Conservation (phyloP, 2,888 invertebrate species). For the Drosophila recens region DNA sequence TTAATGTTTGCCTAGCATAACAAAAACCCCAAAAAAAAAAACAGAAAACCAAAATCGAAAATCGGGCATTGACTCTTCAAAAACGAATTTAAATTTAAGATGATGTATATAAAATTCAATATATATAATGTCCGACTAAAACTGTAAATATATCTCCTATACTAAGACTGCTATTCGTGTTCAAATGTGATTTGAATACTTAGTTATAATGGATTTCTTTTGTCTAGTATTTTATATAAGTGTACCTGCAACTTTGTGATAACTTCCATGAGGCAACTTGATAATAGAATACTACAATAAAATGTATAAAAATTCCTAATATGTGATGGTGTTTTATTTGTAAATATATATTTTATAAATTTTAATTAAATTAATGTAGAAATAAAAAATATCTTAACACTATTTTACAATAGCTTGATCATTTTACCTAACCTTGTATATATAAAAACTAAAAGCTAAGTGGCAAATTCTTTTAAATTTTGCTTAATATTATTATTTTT, state of each 20-base stretch:
- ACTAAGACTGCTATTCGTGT: conserved; percentile 50
- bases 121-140: conserved; percentile 17
- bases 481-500: conserved; percentile 2
- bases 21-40: neutral
- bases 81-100: conserved; percentile 43
- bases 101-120: conserved; percentile 31
- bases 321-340: conserved; percentile 59
- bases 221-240: conserved; percentile 20
- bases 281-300: conserved; percentile 56
- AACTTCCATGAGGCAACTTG: conserved; percentile 52
- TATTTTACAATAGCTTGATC: neutral
- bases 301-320: conserved; percentile 30
- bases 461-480: conserved; percentile 30
- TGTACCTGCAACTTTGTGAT: conserved; percentile 61
- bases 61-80: conserved; percentile 15
- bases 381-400: neutral
- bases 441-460: neutral
- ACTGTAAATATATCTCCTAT: conserved; percentile 41
- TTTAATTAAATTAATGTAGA: neutral
- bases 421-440: conserved; percentile 9
- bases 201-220: conserved; percentile 26
- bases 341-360: conserved; percentile 12
- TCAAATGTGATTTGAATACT: conserved; percentile 52
- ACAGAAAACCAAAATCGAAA: neutral
- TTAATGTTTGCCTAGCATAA: conserved; percentile 73